These are phyloP conservation scores for Ochropacha duplaris DNA, from an alignment of 2,888 invertebrate genomes.

Conservation along the genomic window DNA sequence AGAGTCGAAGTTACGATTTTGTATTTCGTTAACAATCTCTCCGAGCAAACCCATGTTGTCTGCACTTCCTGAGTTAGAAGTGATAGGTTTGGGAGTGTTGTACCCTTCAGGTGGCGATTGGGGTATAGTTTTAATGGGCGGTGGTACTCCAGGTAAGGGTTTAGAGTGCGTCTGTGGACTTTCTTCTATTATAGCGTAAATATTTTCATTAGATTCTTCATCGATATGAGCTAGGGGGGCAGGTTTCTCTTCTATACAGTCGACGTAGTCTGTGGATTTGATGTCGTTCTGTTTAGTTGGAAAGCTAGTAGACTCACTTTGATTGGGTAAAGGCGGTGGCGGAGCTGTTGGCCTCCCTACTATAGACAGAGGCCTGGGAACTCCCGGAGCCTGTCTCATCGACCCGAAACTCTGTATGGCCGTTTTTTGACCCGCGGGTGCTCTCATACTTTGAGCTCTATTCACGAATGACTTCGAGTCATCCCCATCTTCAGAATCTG, in stretches of 20 bases:
- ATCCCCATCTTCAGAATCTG: conserved; percentile 77
- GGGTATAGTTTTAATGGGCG: conserved; percentile 51
- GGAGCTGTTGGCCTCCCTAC: conserved; percentile 89
- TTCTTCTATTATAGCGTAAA: conserved; percentile 94
- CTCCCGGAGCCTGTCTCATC: conserved; percentile 87
- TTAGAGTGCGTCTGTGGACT: conserved; percentile 80
- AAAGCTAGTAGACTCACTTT: conserved; percentile 63
- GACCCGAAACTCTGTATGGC: conserved; percentile 91
- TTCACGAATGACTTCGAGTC: conserved; percentile 85
- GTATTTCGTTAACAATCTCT: conserved; percentile 94
- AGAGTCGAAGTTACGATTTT: conserved; percentile 92
- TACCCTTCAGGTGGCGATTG: conserved; percentile 78
- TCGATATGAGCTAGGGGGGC: conserved; percentile 85
- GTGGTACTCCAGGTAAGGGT: conserved; percentile 64
- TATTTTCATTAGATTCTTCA: conserved; percentile 88
- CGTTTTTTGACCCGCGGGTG: conserved; percentile 81
- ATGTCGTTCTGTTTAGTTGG: conserved; percentile 67
- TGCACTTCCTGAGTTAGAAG: conserved; percentile 78
- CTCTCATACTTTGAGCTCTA: conserved; percentile 92
- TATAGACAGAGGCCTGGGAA: conserved; percentile 89
- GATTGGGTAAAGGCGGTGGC: conserved; percentile 87
- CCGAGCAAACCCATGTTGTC: conserved; percentile 91
- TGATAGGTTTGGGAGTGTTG: conserved; percentile 68
- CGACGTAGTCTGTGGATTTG: conserved; percentile 86
- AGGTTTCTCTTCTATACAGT: conserved; percentile 88